These are phyloP conservation scores for Apis mellifera DNA, from an alignment of 1,140 invertebrate species.

Conservation along the genomic window Amel_HAv3.1 CM009940.2:9232001-9232500, in stretches of 20 bases:
- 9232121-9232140: too few relatives aligned
- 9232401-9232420: neutral
- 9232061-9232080: neutral
- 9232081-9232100: neutral
- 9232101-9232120: neutral
- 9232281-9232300: neutral
- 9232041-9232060: slow-evolving; percentile 19
- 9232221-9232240: slow-evolving; percentile 23
- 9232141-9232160: neutral
- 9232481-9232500: too few relatives aligned
- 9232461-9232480: neutral
- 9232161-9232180: too few relatives aligned
- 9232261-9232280: neutral
- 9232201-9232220: neutral
- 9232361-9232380: neutral
- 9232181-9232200: too few relatives aligned
- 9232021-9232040: slow-evolving; percentile 33
- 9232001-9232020: slow-evolving; percentile 15
- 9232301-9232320: neutral
- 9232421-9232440: neutral
- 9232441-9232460: slow-evolving; percentile 14
- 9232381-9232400: neutral
- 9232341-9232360: neutral
- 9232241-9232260: slow-evolving; percentile 61
- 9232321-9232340: slow-evolving; percentile 4